Percentiles rank a stretch among this genome's conserved stretches.
phyloP scores from a whole-genome alignment of 2,888 invertebrate species.

The Eulithis prunata region DNA sequence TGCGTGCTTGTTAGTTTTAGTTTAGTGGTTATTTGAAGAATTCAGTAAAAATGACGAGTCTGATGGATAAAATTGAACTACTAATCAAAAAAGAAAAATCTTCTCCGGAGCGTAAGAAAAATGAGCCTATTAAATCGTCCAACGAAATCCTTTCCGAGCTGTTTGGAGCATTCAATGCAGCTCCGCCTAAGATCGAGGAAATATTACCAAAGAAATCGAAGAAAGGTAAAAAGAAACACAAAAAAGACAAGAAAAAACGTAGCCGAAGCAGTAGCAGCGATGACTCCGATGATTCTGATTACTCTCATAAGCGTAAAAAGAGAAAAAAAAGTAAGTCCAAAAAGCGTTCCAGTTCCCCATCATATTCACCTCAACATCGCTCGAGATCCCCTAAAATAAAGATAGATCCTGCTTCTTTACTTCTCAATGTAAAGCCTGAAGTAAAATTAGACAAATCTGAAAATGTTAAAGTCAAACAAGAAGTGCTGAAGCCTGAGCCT shows the following conservation, averaged over 20 bases:
- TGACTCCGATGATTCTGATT: conserved; percentile 73
- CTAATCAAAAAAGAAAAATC: conserved; percentile 77
- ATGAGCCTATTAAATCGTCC: conserved; percentile 86
- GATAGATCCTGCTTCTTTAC: conserved; percentile 44
- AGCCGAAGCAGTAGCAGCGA: conserved; percentile 72
- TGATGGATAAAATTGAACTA: conserved; percentile 76
- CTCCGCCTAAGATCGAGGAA: conserved; percentile 85
- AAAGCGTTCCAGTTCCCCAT: conserved; percentile 61
- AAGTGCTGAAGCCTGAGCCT: conserved; percentile 48
- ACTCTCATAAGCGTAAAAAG: conserved; percentile 83
- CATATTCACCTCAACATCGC: conserved; percentile 54
- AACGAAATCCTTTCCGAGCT: conserved; percentile 93
- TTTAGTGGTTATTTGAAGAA: conserved; percentile 1
- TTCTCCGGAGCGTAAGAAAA: conserved; percentile 74
- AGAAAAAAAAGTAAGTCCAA: conserved; percentile 82
- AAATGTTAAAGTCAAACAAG: conserved; percentile 47
- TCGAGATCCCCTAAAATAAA: conserved; percentile 62
- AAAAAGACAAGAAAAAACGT: conserved; percentile 84
- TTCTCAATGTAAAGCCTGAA: conserved; percentile 39
- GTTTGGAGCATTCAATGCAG: conserved; percentile 90
- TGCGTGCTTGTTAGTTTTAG: conserved; percentile 8
- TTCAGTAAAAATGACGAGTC: conserved; percentile 59
- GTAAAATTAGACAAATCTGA: conserved; percentile 53
- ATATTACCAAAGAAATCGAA: conserved; percentile 73
- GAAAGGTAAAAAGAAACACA: conserved; percentile 86